Percentiles rank a stretch among this genome's conserved stretches.
Conservation (phyloP, 2,797 vertebrate genomes). For the Falco novaeseelandiae region DNA sequence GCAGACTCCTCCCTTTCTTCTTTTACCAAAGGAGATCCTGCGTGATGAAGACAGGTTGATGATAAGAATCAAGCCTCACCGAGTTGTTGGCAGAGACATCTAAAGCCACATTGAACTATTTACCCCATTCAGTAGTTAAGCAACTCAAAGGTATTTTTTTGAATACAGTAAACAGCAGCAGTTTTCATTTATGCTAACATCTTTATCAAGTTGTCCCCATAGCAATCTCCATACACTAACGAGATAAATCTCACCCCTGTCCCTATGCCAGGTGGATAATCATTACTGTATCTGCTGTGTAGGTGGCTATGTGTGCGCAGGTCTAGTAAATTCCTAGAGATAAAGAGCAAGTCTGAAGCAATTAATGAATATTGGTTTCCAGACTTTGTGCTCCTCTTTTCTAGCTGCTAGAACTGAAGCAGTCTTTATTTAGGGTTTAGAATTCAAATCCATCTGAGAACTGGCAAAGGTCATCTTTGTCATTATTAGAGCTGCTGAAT, state of each 20-base stretch:
- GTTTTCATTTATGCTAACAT: not conserved
- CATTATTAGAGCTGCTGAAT: not conserved
- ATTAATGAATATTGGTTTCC: not conserved
- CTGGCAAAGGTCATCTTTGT: not conserved
- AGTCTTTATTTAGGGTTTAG: not conserved
- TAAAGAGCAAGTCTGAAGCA: not conserved
- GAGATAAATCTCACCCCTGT: not conserved
- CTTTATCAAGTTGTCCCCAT: not conserved
- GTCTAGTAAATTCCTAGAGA: not conserved
- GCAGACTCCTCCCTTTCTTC: not conserved
- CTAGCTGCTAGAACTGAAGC: not conserved
- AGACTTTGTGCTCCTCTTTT: not conserved
- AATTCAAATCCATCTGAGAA: not conserved
- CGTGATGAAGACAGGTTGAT: not conserved
- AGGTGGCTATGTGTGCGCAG: not conserved
- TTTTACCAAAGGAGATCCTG: not conserved
- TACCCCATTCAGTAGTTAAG: not conserved
- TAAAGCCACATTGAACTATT: not conserved
- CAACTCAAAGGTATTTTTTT: not conserved
- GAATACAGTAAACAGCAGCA: not conserved
- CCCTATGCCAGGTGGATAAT: not conserved
- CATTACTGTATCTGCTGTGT: not conserved
- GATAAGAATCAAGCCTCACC: not conserved
- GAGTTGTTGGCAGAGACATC: not conserved
- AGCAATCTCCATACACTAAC: rapidly evolving